Conservation (phyloP, 2,113 vertebrate species). For the Heteronetta atricapilla region DNA sequence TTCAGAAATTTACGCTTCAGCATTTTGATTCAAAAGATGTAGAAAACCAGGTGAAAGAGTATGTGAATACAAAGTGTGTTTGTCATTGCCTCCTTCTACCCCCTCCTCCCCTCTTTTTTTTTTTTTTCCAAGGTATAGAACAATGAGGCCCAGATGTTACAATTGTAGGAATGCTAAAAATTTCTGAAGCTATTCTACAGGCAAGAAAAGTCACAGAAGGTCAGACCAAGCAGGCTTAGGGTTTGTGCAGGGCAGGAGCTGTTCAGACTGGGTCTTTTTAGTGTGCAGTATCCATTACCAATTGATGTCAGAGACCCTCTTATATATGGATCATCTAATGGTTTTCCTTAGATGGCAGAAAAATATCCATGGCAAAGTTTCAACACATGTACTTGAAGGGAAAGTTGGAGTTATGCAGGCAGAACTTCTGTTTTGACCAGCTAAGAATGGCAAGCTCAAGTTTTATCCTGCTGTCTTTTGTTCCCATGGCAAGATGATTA, state of each 20-base stretch:
- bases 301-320: constrained; percentile 53
- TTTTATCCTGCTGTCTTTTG: constrained; percentile 34
- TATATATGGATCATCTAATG: constrained; percentile 30
- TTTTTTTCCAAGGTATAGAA: constrained; percentile 48
- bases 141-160: constrained; percentile 68
- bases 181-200: constrained; percentile 65
- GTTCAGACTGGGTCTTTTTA: constrained; percentile 3
- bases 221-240: constrained; percentile 19
- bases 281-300: constrained; percentile 61
- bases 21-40: constrained; percentile 52
- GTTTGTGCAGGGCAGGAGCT: not conserved
- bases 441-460: constrained; percentile 36
- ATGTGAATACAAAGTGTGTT: constrained; percentile 4
- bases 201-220: constrained; percentile 54
- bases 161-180: constrained; percentile 68
- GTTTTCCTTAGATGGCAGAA: constrained; percentile 47
- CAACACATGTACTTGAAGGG: constrained; percentile 27
- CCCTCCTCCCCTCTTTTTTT: no score
- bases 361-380: constrained; percentile 53
- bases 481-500: not conserved
- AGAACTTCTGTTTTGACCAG: constrained; percentile 31
- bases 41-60: not conserved
- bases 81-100: not conserved
- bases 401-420: constrained; percentile 7
- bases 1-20: not conserved